Conservation (phyloP, 1,140 invertebrate species). For the Dryas iulia region DNA sequence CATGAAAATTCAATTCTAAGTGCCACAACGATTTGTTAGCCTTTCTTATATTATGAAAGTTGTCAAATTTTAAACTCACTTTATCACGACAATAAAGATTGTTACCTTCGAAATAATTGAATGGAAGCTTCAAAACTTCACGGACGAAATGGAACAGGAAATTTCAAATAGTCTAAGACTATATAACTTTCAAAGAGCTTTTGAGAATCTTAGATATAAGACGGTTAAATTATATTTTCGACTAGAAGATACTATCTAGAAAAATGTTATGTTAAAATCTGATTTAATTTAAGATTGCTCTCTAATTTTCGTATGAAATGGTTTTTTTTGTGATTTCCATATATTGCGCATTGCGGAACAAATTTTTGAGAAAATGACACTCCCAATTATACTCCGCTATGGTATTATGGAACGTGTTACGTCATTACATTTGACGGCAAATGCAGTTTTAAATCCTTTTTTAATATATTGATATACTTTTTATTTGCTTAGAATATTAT, state of each 20-base stretch:
- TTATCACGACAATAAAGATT: conserved; percentile 1
- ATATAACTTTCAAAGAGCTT: not conserved
- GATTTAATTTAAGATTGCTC: not conserved
- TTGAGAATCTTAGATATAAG: not conserved
- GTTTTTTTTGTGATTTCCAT: too few relatives aligned
- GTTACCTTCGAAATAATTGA: not conserved
- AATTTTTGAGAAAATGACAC: too few relatives aligned
- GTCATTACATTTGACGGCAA: too few relatives aligned
- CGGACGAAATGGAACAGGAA: not conserved
- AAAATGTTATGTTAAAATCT: not conserved
- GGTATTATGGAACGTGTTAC: too few relatives aligned
- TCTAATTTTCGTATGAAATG: too few relatives aligned
- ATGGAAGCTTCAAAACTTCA: not conserved
- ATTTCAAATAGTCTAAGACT: not conserved
- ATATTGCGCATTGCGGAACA: too few relatives aligned
- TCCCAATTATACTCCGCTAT: too few relatives aligned
- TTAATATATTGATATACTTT: too few relatives aligned
- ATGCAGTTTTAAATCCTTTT: too few relatives aligned
- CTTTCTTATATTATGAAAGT: not conserved
- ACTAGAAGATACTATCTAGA: too few relatives aligned
- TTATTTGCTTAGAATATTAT: too few relatives aligned
- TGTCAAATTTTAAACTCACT: not conserved
- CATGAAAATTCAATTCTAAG: not conserved
- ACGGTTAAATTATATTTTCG: not conserved
- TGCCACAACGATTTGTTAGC: not conserved